phyloP scores from a whole-genome alignment of 2,113 vertebrate genomes.

The Trogon melanurus region DNA sequence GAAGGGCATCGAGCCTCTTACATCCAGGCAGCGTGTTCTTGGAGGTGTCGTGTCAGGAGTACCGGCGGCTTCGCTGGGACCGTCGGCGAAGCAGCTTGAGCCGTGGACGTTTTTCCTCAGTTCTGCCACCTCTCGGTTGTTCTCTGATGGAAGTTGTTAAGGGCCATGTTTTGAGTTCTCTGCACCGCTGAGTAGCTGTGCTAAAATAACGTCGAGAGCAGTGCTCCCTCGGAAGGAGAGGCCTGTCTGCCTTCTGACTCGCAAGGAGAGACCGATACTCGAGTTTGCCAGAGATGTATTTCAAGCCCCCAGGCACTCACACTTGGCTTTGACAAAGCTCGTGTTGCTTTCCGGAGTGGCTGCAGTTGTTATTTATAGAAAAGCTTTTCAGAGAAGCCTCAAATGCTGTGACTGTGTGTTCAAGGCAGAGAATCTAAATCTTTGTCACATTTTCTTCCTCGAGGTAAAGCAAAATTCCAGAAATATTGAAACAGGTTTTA shows the following conservation, averaged over 20 bases:
- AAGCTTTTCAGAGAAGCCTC: conserved; percentile 3
- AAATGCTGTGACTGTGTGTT: neutral
- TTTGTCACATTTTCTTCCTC: neutral
- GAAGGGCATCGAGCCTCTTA: conserved; percentile 70
- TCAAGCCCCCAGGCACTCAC: neutral
- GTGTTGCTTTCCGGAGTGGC: neutral
- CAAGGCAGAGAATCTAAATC: neutral
- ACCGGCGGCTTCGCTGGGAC: neutral
- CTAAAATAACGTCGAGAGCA: neutral
- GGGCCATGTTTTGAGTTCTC: neutral
- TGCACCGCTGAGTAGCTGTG: neutral
- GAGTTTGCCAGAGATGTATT: neutral
- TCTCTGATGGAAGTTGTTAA: neutral
- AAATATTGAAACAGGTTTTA: neutral
- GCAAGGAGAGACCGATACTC: neutral
- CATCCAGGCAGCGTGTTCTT: conserved; percentile 77
- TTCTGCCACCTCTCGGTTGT: neutral
- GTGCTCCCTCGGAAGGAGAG: neutral
- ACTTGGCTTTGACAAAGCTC: neutral
- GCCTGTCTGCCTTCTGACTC: neutral
- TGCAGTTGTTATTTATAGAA: neutral
- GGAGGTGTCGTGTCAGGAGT: conserved; percentile 79
- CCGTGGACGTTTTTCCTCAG: neutral
- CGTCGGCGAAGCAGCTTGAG: neutral
- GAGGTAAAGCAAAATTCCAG: neutral